phyloP scores from a whole-genome alignment of 1,140 invertebrate species.

The Bilobella aurantiaca region DNA sequence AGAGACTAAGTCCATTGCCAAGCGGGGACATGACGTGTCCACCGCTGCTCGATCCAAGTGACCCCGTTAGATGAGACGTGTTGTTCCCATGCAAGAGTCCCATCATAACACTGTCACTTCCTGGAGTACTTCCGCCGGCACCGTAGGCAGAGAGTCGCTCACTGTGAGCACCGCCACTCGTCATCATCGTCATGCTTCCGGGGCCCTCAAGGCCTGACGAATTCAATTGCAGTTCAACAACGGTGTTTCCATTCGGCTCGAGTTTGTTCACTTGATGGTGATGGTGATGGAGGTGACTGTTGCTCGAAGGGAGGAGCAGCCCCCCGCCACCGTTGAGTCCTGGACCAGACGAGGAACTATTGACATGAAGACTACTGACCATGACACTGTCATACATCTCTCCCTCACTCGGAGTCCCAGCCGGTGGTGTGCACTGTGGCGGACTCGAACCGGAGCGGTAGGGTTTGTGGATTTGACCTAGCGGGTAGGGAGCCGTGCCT shows the following conservation, averaged over 20 bases:
- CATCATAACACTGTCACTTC: constrained; percentile 13
- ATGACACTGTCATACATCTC: neutral
- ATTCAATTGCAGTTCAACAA: neutral
- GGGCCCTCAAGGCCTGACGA: neutral
- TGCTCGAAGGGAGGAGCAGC: neutral
- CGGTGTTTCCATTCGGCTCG: constrained; percentile 31
- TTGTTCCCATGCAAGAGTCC: constrained; percentile 11
- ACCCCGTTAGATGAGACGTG: neutral
- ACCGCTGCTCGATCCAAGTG: no score
- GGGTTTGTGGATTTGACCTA: neutral
- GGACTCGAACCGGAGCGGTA: neutral
- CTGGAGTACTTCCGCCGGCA: constrained; percentile 5
- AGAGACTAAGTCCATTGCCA: constrained; percentile 12
- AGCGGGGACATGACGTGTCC: neutral
- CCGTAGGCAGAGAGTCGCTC: neutral
- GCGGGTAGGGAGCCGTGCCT: constrained; percentile 20
- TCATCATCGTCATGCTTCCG: constrained; percentile 14
- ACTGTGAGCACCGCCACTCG: constrained; percentile 9
- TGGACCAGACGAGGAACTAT: neutral
- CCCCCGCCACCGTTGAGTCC: neutral
- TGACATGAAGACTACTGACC: neutral
- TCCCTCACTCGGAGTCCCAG: neutral
- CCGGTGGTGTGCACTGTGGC: neutral
- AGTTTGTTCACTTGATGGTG: neutral
- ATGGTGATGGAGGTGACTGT: no score